phyloP scores from a whole-genome alignment of 2,888 invertebrate species.

The Leucoptera coffeella region DNA sequence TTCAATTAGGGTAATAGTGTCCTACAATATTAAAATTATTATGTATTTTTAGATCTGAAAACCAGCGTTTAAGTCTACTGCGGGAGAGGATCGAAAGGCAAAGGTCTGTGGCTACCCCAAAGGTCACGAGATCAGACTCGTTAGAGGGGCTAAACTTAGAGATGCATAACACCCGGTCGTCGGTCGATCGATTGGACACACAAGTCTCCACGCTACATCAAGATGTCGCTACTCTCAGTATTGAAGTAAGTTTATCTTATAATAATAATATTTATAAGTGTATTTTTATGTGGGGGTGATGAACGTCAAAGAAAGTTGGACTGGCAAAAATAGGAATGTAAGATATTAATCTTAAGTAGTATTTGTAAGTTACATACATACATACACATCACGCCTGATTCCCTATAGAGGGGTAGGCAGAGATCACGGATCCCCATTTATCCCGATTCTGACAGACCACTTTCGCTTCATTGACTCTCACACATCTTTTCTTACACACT shows the following conservation, averaged over 20 bases:
- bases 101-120: conserved; percentile 56
- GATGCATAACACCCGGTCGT: conserved; percentile 41
- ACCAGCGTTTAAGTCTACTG: conserved; percentile 36
- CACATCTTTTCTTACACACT: no score
- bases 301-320: no score
- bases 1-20: no score
- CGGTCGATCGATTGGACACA: conserved; percentile 71
- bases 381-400: no score
- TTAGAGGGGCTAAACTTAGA: conserved; percentile 58
- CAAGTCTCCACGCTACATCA: conserved; percentile 79
- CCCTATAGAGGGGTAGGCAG: no score
- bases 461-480: no score
- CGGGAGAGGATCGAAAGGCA: conserved; percentile 64
- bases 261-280: not conserved
- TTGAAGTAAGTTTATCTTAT: conserved; percentile 53
- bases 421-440: no score
- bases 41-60: conserved; percentile 19
- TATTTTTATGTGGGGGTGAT: not conserved
- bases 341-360: no score
- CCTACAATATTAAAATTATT: no score
- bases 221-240: conserved; percentile 78
- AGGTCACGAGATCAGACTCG: conserved; percentile 48
- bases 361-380: no score
- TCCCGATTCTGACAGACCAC: no score
- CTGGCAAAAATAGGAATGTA: no score